phyloP scores from a whole-genome alignment of 2,888 invertebrate genomes.

The Andrena minutula region DNA sequence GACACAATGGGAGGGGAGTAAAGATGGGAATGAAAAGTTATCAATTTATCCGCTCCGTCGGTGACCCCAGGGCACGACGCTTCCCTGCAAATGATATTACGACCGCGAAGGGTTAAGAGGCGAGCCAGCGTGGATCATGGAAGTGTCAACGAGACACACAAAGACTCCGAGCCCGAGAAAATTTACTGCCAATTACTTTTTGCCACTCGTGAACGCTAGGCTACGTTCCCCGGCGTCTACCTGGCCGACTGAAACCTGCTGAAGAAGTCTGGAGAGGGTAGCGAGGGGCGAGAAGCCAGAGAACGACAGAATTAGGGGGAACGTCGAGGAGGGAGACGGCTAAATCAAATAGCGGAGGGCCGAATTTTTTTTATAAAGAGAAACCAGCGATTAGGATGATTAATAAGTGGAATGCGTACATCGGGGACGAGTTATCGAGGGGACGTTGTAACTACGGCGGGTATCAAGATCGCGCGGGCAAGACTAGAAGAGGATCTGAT shows the following conservation, averaged over 20 bases:
- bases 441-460: constrained; percentile 26
- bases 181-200: constrained; percentile 74
- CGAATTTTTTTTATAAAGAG: constrained; percentile 23
- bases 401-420: constrained; percentile 48
- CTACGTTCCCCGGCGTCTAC: constrained; percentile 54
- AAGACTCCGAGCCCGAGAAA: constrained; percentile 45
- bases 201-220: constrained; percentile 46
- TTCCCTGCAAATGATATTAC: constrained; percentile 4
- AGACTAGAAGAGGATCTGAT: constrained; percentile 39
- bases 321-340: not conserved
- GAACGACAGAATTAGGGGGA: not conserved
- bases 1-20: not conserved
- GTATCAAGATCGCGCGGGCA: constrained; percentile 37
- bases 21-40: not conserved
- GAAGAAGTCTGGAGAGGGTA: constrained; percentile 20
- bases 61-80: not conserved
- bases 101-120: constrained; percentile 31
- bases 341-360: constrained; percentile 7
- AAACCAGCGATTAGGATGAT: constrained; percentile 33
- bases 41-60: not conserved
- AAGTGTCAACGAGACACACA: constrained; percentile 47
- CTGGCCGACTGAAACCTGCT: constrained; percentile 57
- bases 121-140: constrained; percentile 45
- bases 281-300: constrained; percentile 9
- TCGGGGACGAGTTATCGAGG: constrained; percentile 28